Conservation (phyloP, 2,888 invertebrate genomes). For the Pandemis cinnamomeana region DNA sequence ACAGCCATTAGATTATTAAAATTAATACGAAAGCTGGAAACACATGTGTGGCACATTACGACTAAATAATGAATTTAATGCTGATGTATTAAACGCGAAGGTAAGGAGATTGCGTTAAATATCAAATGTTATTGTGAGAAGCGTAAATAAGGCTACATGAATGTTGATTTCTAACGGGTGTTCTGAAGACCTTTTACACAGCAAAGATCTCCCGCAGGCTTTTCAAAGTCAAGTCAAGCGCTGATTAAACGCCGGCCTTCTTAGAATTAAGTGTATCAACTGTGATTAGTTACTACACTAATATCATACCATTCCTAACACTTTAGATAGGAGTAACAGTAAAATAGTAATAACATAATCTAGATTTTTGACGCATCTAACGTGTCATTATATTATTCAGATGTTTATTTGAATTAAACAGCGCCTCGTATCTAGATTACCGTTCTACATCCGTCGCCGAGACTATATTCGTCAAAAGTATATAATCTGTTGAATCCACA, state of each 20-base stretch:
- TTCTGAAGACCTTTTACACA: slow-evolving; percentile 3
- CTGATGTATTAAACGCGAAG: not conserved
- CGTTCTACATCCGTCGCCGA: not conserved
- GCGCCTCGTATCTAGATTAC: not conserved
- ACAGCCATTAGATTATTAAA: slow-evolving; percentile 28
- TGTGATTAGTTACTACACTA: not conserved
- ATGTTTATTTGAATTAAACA: too few relatives aligned
- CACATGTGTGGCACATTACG: slow-evolving; percentile 9
- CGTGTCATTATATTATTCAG: too few relatives aligned
- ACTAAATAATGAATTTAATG: not conserved
- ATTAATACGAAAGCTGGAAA: slow-evolving; percentile 7
- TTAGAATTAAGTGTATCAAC: slow-evolving; percentile 5
- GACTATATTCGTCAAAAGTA: not conserved
- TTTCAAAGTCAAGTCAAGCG: slow-evolving; percentile 19
- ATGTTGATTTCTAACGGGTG: not conserved
- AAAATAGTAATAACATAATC: too few relatives aligned
- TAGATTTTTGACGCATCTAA: not conserved
- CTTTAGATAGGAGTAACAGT: not conserved
- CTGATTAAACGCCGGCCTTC: slow-evolving; percentile 17
- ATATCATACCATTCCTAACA: not conserved
- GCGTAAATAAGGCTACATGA: not conserved
- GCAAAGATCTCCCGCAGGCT: not conserved
- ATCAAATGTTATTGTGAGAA: not conserved
- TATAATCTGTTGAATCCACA: not conserved
- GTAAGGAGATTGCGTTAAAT: not conserved